These are phyloP conservation scores for Oncorhynchus kisutch DNA, from an alignment of 2,113 vertebrate species.

Conservation along the genomic window DNA sequence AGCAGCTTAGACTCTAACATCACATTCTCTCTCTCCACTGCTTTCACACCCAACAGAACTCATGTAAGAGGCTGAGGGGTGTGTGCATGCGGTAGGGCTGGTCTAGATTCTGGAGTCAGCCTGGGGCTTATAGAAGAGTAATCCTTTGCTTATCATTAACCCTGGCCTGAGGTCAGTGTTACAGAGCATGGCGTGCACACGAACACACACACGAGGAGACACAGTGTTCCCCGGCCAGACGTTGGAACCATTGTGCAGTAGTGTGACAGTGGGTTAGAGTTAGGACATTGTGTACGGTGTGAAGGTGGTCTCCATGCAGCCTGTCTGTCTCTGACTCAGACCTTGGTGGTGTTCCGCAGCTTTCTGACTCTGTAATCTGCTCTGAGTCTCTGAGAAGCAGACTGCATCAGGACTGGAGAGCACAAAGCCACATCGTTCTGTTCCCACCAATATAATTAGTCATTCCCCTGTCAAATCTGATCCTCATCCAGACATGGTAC, in stretches of 20 bases:
- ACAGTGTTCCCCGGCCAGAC: too few relatives aligned
- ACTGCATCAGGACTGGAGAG: conserved; percentile 23
- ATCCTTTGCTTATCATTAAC: conserved; percentile 34
- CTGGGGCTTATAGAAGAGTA: conserved; percentile 15
- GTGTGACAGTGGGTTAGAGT: background rate
- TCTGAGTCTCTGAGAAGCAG: background rate
- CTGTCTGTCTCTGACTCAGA: too few relatives aligned
- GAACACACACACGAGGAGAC: background rate
- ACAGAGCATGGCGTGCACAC: background rate
- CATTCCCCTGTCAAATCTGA: conserved; percentile 5
- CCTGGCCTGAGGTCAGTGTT: conserved; percentile 11
- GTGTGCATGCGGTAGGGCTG: too few relatives aligned
- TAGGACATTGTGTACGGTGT: too few relatives aligned
- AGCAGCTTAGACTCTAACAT: conserved; percentile 18
- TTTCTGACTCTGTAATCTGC: too few relatives aligned
- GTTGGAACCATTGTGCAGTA: background rate
- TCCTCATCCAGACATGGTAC: background rate
- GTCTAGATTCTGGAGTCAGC: background rate
- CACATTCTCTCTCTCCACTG: conserved; percentile 24
- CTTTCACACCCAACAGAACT: conserved; percentile 33
- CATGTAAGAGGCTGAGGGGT: conserved; percentile 26
- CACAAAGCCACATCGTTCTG: conserved; percentile 37
- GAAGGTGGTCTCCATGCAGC: too few relatives aligned
- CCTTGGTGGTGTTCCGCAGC: too few relatives aligned
- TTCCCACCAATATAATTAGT: conserved; percentile 40